A percentile compares a stretch with the other conserved stretches of the same genome.
Evolutionary conservation across 2,888 invertebrate species (phyloP).

Genomic region (Ametastegia equiseti): DNA sequence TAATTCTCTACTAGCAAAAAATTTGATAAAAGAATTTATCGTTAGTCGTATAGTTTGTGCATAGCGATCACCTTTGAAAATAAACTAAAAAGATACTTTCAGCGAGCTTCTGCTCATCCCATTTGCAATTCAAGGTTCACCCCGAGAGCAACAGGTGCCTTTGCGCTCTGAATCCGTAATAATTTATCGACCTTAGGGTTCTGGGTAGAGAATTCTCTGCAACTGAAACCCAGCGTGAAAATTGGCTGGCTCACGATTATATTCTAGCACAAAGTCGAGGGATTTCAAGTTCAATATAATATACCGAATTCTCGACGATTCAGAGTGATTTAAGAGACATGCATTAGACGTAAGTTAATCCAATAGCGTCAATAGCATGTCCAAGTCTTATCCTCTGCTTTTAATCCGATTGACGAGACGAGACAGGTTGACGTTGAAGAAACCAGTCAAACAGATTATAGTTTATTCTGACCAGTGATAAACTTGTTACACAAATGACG

Average conservation of each 20-base stretch:
- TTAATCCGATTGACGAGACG: conserved; percentile 3
- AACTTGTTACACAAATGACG: conserved; percentile 2
- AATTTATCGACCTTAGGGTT: background rate
- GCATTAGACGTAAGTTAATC: background rate
- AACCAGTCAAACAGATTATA: background rate
- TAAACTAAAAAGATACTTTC: background rate
- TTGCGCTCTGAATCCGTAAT: conserved; percentile 14
- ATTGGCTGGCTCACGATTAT: background rate
- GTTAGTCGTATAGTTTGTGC: too few species aligned
- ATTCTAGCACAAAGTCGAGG: background rate
- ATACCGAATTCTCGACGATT: background rate
- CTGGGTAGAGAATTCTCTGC: background rate
- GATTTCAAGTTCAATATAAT: background rate
- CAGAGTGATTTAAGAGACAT: background rate
- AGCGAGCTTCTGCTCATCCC: background rate
- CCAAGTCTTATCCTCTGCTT: background rate
- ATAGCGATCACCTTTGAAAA: background rate
- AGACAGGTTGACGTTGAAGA: background rate
- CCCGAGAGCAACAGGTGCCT: conserved; percentile 14
- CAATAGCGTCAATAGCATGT: background rate
- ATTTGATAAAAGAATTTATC: too few species aligned
- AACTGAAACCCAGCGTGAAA: background rate
- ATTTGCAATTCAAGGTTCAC: conserved; percentile 13
- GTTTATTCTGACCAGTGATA: background rate
- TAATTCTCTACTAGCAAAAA: too few species aligned